Evolutionary conservation across 2,888 invertebrate genomes (phyloP).

Genomic region (Gordius sp.): DNA sequence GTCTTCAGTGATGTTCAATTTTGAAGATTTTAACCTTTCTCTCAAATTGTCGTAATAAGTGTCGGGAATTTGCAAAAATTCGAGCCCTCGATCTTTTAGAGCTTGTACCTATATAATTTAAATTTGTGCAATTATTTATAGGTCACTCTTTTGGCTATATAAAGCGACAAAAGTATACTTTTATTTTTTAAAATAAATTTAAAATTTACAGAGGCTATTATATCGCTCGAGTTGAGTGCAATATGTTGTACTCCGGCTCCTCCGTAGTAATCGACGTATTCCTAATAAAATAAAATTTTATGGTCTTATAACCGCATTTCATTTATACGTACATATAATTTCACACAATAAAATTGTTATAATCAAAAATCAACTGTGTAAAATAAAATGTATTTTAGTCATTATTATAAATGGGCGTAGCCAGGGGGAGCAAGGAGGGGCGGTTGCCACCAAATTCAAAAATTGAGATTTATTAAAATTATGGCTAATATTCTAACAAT

Average conservation of each 20-base stretch:
- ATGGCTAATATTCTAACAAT: too few species aligned
- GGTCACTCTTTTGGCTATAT: too few species aligned
- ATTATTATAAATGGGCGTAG: too few species aligned
- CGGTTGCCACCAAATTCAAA: too few species aligned
- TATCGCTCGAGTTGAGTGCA: conserved; percentile 73
- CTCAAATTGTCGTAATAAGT: conserved; percentile 60
- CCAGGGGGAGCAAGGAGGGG: too few species aligned
- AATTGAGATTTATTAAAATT: too few species aligned
- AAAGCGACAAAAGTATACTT: too few species aligned
- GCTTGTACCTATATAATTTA: conserved; percentile 29
- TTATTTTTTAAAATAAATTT: conserved; percentile 20
- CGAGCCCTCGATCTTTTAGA: conserved; percentile 50
- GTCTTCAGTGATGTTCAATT: conserved; percentile 56
- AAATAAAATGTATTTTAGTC: too few species aligned
- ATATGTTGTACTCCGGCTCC: conserved; percentile 84
- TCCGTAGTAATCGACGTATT: conserved; percentile 90
- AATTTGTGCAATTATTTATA: not conserved
- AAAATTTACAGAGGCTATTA: conserved; percentile 46
- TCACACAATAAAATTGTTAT: too few species aligned
- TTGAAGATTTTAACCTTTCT: conserved; percentile 45
- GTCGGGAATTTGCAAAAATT: conserved; percentile 64
- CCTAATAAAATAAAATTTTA: conserved; percentile 30
- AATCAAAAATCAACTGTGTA: too few species aligned
- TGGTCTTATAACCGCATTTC: not conserved
- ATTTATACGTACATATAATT: not conserved